Base-by-base conservation (phyloP, 2,797 vertebrate species). In the Botia almorhae region DNA sequence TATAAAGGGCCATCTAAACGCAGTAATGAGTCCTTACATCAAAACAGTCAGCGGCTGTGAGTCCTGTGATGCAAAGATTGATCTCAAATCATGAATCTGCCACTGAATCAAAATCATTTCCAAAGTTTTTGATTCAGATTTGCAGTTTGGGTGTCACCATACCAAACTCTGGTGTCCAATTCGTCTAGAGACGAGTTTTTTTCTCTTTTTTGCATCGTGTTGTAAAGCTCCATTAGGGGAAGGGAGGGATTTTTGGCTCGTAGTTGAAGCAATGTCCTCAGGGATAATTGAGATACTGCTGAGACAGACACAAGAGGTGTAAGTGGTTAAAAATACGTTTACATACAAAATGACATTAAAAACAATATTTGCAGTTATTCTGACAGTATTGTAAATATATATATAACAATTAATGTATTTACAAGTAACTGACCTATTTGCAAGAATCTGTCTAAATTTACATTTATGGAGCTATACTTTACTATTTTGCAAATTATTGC, bases 191-290 rank as follows among this genome's bases (percentile, higher is more conserved):
- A 6, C 39, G 8, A 23, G 0, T 17, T 63, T 36, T 33, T 19
- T 1, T 48, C 19, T 23, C 11, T 17, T 23, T 26, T 43, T 26
- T 43, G 29, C 16, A 1, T 61, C 17, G 55, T 50, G 56, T 64
- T 72, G 29, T 55, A n/a, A 43, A 48, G 69, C 50, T 73, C 60
- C 69, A 55, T 43, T 79, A 17, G 46, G 7, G 39, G 19, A 79
- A 72, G 19, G 46, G 21, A 56, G 72, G 8, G 33, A 21, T 43
- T 17, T 48, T 53, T 39, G 69, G 33, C 46, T 71, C 39, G 77
- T 64, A 43, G 69, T 14, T 64, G 39, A 72, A 72, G 33, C 26
- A 36, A 80, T 65, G 60, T 65, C 60, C 60, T 46, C 78, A 46
- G 69, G 69, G 58, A 53, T 43, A 53, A 7, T 55, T 11, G 77